Evolutionary conservation across 2,888 invertebrate species (phyloP).

Genomic region (Petrolisthes cinctipes): DNA sequence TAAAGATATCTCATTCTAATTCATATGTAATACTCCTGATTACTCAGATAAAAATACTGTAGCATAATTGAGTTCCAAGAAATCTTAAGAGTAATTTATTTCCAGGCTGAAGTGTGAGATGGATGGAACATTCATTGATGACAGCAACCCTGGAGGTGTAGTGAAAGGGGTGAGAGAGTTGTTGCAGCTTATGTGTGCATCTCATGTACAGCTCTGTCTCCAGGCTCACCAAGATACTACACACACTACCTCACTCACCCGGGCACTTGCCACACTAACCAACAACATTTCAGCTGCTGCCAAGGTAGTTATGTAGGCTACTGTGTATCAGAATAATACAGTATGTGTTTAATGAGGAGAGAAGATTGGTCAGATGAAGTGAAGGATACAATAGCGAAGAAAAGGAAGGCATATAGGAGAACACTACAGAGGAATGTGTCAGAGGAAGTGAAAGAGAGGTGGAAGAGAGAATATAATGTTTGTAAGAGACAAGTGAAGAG

Average conservation of each 20-base stretch:
- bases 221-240: conserved; percentile 25
- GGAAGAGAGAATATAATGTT: too few species aligned
- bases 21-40: too few species aligned
- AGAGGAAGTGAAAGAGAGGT: too few species aligned
- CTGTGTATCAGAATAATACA: background rate
- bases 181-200: conserved; percentile 47
- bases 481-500: too few species aligned
- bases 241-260: conserved; percentile 29
- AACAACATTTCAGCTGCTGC: conserved; percentile 36
- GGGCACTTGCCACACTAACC: conserved; percentile 26
- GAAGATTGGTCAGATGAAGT: too few species aligned
- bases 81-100: background rate
- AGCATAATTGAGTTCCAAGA: too few species aligned
- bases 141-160: conserved; percentile 50
- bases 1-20: too few species aligned
- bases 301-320: conserved; percentile 20
- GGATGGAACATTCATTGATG: conserved; percentile 51
- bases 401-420: too few species aligned
- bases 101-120: conserved; percentile 50
- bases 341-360: background rate
- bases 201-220: conserved; percentile 42
- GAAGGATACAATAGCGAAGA: too few species aligned
- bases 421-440: too few species aligned
- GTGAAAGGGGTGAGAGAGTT: conserved; percentile 46
- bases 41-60: too few species aligned